Evolutionary conservation across 1,140 invertebrate genomes (phyloP).

Genomic region (Drosophila seguyi): DNA sequence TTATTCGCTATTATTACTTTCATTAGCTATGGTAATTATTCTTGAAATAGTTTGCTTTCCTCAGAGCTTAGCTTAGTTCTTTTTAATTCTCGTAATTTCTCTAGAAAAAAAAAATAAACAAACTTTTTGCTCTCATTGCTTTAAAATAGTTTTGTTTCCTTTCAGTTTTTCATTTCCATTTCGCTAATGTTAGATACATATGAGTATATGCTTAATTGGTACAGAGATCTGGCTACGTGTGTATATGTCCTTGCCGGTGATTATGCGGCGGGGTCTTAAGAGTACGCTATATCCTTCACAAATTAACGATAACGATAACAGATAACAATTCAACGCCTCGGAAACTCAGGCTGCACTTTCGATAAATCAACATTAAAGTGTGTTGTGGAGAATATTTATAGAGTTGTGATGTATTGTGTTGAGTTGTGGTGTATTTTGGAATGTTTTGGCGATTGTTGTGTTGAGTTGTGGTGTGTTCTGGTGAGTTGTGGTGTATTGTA

Average conservation of each 20-base stretch:
- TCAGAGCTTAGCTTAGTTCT: constrained; percentile 42
- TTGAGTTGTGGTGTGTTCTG: too few relatives aligned
- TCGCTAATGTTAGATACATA: constrained; percentile 22
- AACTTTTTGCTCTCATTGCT: constrained; percentile 63
- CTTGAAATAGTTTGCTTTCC: constrained; percentile 46
- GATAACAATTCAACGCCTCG: constrained; percentile 45
- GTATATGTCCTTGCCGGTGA: constrained; percentile 23
- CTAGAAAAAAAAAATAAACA: constrained; percentile 65
- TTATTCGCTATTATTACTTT: constrained; percentile 47
- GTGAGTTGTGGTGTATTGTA: too few relatives aligned
- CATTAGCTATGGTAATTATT: constrained; percentile 47
- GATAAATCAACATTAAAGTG: constrained; percentile 22
- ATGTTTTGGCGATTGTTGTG: background rate
- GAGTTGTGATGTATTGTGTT: background rate
- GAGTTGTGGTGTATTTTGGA: background rate
- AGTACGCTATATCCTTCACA: constrained; percentile 53
- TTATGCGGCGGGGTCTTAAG: constrained; percentile 56
- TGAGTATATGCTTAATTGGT: constrained; percentile 25
- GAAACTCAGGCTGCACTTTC: constrained; percentile 38
- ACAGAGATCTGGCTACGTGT: constrained; percentile 30
- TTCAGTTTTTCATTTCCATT: constrained; percentile 22
- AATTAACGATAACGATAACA: constrained; percentile 56
- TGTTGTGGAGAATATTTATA: background rate
- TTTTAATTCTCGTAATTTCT: constrained; percentile 44
- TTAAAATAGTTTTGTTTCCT: constrained; percentile 71